These are phyloP conservation scores for Seira ritae DNA, from an alignment of 2,888 invertebrate species.

Conservation along the genomic window DNA sequence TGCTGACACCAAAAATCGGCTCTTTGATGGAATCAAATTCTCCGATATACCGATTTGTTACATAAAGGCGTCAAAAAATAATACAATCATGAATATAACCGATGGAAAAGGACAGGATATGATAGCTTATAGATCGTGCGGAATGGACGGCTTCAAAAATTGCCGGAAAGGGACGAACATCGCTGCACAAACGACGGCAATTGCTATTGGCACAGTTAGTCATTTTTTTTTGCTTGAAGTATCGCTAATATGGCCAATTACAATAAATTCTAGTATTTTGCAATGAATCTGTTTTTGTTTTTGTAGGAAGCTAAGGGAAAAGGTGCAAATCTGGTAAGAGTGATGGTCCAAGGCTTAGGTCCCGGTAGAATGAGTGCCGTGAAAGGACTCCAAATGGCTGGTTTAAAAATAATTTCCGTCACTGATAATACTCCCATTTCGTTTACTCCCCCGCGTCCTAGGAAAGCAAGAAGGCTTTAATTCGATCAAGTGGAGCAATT, in stretches of 20 bases:
- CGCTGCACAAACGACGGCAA: slow-evolving; percentile 96
- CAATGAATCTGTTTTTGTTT: background rate
- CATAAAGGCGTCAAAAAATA: slow-evolving; percentile 89
- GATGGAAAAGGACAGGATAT: slow-evolving; percentile 82
- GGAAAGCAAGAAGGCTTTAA: slow-evolving; percentile 86
- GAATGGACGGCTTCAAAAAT: slow-evolving; percentile 96
- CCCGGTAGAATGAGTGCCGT: slow-evolving; percentile 95
- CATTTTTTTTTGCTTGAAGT: too few species aligned
- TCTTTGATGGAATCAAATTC: slow-evolving; percentile 87
- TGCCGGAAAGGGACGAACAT: slow-evolving; percentile 96
- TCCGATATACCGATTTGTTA: slow-evolving; percentile 89
- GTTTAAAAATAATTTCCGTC: slow-evolving; percentile 91
- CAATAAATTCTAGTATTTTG: too few species aligned
- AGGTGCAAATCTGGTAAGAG: slow-evolving; percentile 86
- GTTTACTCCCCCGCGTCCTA: slow-evolving; percentile 87
- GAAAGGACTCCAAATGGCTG: slow-evolving; percentile 95
- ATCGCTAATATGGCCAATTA: too few species aligned
- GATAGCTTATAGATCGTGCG: slow-evolving; percentile 81
- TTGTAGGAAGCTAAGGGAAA: slow-evolving; percentile 82
- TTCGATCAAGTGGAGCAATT: background rate
- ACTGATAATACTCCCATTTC: slow-evolving; percentile 94
- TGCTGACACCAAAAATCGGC: slow-evolving; percentile 81
- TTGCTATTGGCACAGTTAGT: slow-evolving; percentile 86
- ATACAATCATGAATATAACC: slow-evolving; percentile 88
- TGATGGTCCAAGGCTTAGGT: slow-evolving; percentile 88